Percentiles rank a stretch among this genome's conserved stretches.
Conservation (phyloP, 2,113 vertebrate species). For the Gymnorhina tibicen region DNA sequence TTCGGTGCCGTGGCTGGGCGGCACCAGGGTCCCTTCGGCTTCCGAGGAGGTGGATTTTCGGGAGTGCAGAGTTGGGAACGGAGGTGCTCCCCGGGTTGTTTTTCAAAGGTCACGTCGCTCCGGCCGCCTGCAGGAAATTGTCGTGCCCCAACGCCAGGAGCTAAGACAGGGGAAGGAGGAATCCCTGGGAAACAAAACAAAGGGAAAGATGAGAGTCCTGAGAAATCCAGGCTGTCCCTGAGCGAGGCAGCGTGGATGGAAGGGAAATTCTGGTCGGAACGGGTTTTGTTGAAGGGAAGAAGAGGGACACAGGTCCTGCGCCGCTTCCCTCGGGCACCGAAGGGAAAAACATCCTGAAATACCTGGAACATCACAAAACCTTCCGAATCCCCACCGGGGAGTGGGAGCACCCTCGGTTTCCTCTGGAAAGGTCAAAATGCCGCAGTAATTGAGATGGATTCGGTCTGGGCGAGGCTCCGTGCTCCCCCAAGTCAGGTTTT, state of each 20-base stretch:
- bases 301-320: rapidly evolving
- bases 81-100: background rate
- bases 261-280: background rate
- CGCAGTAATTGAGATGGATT: background rate
- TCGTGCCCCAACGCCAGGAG: background rate
- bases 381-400: background rate
- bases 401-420: background rate
- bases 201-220: slow-evolving; percentile 38
- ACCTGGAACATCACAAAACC: background rate
- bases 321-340: rapidly evolving
- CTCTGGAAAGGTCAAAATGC: background rate
- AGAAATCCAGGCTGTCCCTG: background rate
- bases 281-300: background rate
- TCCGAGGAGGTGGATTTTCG: background rate
- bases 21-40: background rate
- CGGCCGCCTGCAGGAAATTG: background rate
- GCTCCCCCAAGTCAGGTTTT: background rate
- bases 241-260: background rate
- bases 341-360: background rate
- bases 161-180: background rate
- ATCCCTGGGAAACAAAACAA: slow-evolving; percentile 41
- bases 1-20: background rate
- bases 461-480: background rate
- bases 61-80: rapidly evolving
- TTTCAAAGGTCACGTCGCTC: background rate